Conservation (phyloP, 2,888 invertebrate genomes). For the Hydrotaea cyrtoneurina region DNA sequence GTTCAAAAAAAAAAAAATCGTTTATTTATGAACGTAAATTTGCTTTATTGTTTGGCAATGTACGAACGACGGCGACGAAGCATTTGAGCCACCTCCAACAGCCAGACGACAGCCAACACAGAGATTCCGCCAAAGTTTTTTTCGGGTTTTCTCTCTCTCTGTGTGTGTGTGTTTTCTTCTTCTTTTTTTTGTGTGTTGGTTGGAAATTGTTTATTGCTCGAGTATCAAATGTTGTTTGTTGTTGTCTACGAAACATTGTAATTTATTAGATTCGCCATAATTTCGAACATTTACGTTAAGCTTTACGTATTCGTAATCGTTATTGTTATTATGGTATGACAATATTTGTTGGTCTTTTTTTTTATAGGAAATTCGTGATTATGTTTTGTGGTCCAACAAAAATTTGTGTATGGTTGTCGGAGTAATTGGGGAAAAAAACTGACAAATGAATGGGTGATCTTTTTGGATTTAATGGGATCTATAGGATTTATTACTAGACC, state of each 20-base stretch:
- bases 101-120: background rate
- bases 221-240: slow-evolving; percentile 58
- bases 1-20: slow-evolving; percentile 73
- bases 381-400: slow-evolving; percentile 13
- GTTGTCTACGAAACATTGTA: slow-evolving; percentile 67
- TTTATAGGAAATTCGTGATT: slow-evolving; percentile 54
- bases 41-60: slow-evolving; percentile 72
- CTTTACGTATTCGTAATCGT: slow-evolving; percentile 57
- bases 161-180: too few relatives aligned
- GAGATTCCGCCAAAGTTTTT: slow-evolving; percentile 71
- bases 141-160: background rate
- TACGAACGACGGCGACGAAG: background rate
- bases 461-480: background rate
- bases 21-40: slow-evolving; percentile 79
- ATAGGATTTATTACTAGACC: background rate
- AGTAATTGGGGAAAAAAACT: background rate
- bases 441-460: background rate
- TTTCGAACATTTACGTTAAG: slow-evolving; percentile 77
- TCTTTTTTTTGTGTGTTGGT: slow-evolving; percentile 71
- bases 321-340: slow-evolving; percentile 32
- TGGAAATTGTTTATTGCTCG: slow-evolving; percentile 76
- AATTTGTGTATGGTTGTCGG: background rate
- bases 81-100: background rate
- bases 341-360: slow-evolving; percentile 12
- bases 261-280: slow-evolving; percentile 78